Base-by-base conservation (phyloP, 1,140 invertebrate genomes). In the Nymphalis io region DNA sequence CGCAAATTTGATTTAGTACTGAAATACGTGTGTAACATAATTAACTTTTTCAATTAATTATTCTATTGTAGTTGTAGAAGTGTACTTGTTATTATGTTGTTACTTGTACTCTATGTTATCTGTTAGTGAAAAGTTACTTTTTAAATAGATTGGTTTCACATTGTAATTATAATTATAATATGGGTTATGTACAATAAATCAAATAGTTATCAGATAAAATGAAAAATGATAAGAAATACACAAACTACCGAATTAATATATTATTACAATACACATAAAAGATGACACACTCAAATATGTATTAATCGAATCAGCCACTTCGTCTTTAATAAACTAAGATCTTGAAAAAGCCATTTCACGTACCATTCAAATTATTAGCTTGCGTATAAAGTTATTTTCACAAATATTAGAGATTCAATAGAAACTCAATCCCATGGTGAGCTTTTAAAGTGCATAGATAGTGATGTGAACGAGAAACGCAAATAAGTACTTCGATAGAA, bases 401-500 rank as follows among this genome's bases (percentile, higher is more conserved):
- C 55, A 27, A 66, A 55, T 55, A 23, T 55, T 27, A 40, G 40
- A 51, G 38, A 42, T 57, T 57, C 53, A 44, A 57, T 65, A 33
- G 62, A 15, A 57, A 42, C n/a, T 18, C 20, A 42, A 53, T 23
- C 62, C 33, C 39, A 58, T 40, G 39, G 27, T 55, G 44, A 59
- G 60, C 53, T 59, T 46, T 59, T 75, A 75, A 73, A 82, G 78
- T 78, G 81, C 85, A 83, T 84, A 83, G 84, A 81, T 82, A 89
- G 81, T 82, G 77, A 83, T 79, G 79, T 67, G 76, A 82, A 70
- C 80, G 67, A 83, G 77, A 87, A 85, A 82, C 75, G 75, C 78
- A 81, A 88, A 87, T 86, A 90, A 91, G 89, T 89, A 90, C 82
- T 79, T 81, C 80, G 83, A 87, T 86, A 85, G 77, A 78, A 89